These are phyloP conservation scores for Oxyura jamaicensis DNA, from an alignment of 2,113 vertebrate genomes.

Conservation along the genomic window DNA sequence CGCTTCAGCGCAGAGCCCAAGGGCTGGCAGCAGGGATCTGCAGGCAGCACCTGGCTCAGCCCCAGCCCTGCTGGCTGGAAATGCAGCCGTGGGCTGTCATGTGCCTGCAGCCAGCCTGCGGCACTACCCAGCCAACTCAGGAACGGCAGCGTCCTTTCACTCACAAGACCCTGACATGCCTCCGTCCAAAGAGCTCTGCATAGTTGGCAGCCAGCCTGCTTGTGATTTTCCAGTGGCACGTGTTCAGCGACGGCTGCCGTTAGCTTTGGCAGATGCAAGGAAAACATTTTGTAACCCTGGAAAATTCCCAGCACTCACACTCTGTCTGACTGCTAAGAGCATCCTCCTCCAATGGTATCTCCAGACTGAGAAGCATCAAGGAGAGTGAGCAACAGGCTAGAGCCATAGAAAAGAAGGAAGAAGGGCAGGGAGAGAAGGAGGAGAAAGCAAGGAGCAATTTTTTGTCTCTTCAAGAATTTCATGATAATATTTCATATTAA, in stretches of 20 bases:
- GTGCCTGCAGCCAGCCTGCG: neutral
- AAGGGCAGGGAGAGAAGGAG: neutral
- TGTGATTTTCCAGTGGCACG: slow-evolving; percentile 65
- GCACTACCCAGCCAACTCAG: neutral
- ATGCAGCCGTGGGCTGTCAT: accelerated
- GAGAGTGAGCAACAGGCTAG: neutral
- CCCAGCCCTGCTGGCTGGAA: neutral
- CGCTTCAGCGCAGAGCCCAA: accelerated
- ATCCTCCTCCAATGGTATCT: neutral
- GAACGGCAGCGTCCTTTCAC: neutral
- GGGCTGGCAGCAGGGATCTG: neutral
- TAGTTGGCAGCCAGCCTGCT: neutral
- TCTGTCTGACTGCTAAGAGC: neutral
- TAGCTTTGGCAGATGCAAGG: slow-evolving; percentile 16
- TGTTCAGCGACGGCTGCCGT: neutral
- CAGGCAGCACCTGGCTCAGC: neutral
- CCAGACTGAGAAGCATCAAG: neutral
- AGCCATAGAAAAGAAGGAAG: neutral
- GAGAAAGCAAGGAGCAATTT: neutral
- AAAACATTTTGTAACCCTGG: slow-evolving; percentile 52
- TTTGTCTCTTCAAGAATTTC: neutral
- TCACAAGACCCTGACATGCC: neutral
- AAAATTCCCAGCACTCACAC: slow-evolving; percentile 37
- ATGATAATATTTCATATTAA: neutral
- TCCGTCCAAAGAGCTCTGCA: neutral